These are phyloP conservation scores for Machimus rusticus DNA, from an alignment of 2,888 invertebrate genomes.

Conservation along the genomic window DNA sequence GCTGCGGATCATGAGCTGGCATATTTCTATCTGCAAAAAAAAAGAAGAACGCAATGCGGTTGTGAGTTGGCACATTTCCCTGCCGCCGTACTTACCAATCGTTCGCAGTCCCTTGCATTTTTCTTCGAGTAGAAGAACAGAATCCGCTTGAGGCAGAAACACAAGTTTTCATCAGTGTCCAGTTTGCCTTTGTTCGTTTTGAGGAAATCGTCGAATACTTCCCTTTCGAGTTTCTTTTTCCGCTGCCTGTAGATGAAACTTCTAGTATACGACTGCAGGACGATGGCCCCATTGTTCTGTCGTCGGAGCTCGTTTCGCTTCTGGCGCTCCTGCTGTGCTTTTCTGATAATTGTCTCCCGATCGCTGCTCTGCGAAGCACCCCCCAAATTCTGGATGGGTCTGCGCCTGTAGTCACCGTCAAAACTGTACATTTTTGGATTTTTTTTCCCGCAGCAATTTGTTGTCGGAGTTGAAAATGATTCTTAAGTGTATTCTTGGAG, in stretches of 20 bases:
- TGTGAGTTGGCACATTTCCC: conserved; percentile 59
- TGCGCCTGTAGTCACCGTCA: conserved; percentile 88
- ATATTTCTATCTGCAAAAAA: conserved; percentile 58
- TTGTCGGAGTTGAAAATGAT: neutral
- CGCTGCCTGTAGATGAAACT: conserved; percentile 77
- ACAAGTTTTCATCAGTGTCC: conserved; percentile 62
- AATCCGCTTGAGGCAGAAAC: conserved; percentile 71
- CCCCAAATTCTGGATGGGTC: conserved; percentile 87
- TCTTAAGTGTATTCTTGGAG: neutral
- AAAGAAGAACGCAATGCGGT: conserved; percentile 44
- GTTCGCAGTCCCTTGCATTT: conserved; percentile 68
- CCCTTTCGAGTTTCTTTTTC: conserved; percentile 72
- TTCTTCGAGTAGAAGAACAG: conserved; percentile 79
- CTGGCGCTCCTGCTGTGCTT: conserved; percentile 84
- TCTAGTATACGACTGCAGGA: conserved; percentile 82
- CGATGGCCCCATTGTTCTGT: conserved; percentile 77
- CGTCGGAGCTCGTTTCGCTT: conserved; percentile 85
- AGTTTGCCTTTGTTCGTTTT: conserved; percentile 63
- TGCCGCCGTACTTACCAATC: conserved; percentile 66
- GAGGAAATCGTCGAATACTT: conserved; percentile 73
- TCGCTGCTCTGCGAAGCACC: conserved; percentile 81
- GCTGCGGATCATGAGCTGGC: conserved; percentile 59
- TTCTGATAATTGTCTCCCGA: conserved; percentile 75
- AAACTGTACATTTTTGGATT: conserved; percentile 73
- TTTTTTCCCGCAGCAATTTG: neutral